Base-by-base conservation (phyloP, 2,113 vertebrate species). In the Takifugu flavidus region DNA sequence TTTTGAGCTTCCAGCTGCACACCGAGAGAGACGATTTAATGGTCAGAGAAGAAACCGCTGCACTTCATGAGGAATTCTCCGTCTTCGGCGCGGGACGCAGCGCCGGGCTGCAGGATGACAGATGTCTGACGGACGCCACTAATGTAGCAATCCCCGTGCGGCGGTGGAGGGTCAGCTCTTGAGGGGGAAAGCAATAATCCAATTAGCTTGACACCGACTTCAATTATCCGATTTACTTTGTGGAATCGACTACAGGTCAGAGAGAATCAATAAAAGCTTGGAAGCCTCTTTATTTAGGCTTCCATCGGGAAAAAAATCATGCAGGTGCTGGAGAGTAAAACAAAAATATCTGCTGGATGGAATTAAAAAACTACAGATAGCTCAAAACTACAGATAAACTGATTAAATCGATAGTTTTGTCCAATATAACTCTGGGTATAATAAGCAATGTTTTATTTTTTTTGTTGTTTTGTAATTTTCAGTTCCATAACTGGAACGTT, bases 221-320 rank as follows among this genome's bases (percentile, higher is more conserved):
- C 89, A 90, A 92, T 91, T 91, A 92, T 87, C 88, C 87, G 90
- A 92, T 91, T 92, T 85, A 89, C 85, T 87, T 89, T 87, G 83
- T 74, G 78, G 67, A 80, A 91, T 90, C 70, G 87, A 91, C 87
- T 88, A 72, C 80, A 75, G 88, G 89, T 88, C 81, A 74, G 54
- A 59, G 56, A 66, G 72, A 79, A 91, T 91, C 88, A 79, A 92
- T 92, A 80, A 66, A 65, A 64, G 75, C 78, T 82, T 68, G 27
- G 74, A 76, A 83, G 74, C 65, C 62, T 84, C 84, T 88, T 87
- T 74, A 83, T 91, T 87, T 85, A 86, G 83, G 79, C 78, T 65
- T 68, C 54, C 26, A 65, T 61, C 20, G 43, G 44, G 28, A 62
- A 57, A 65, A 56, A 43, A 39, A 64, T 60, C 43, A 68, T 62